Evolutionary conservation across 2,113 vertebrate species (phyloP).

Genomic region (Spea bombifrons): DNA sequence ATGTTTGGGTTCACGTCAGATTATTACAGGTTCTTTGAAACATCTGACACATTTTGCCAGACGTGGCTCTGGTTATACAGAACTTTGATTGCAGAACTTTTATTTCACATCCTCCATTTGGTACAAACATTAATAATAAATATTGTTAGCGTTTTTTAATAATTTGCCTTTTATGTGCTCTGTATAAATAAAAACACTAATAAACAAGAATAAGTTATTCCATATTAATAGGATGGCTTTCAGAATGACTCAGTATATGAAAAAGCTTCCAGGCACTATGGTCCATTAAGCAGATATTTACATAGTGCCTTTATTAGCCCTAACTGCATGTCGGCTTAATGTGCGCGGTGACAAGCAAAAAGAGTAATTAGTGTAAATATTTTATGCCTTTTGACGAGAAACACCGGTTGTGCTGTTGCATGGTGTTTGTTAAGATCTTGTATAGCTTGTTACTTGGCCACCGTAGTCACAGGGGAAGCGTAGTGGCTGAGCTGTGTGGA

Average conservation of each 20-base stretch:
- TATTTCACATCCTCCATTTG: too few species aligned
- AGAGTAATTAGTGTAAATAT: slow-evolving; percentile 41
- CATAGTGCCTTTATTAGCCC: slow-evolving; percentile 41
- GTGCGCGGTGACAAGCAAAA: slow-evolving; percentile 40
- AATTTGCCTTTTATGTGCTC: neutral
- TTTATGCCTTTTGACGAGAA: slow-evolving; percentile 35
- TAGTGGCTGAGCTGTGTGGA: slow-evolving; percentile 31
- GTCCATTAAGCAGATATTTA: slow-evolving; percentile 46
- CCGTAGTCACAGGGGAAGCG: slow-evolving; percentile 26
- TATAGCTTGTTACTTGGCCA: slow-evolving; percentile 26
- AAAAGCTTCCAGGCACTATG: slow-evolving; percentile 29
- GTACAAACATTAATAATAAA: too few species aligned
- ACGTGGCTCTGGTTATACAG: too few species aligned
- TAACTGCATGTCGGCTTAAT: slow-evolving; percentile 38
- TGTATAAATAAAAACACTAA: slow-evolving; percentile 6
- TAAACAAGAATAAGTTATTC: slow-evolving; percentile 20
- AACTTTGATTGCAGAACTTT: too few species aligned
- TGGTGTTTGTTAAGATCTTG: slow-evolving; percentile 5
- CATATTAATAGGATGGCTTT: slow-evolving; percentile 15
- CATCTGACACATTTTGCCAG: too few species aligned
- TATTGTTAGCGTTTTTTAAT: too few species aligned
- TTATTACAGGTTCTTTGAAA: too few species aligned
- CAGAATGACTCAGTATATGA: slow-evolving; percentile 32
- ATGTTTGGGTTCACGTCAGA: too few species aligned
- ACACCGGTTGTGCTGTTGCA: slow-evolving; percentile 15